These are phyloP conservation scores for Zele albiditarsus DNA, from an alignment of 2,888 invertebrate species.

Conservation along the genomic window DNA sequence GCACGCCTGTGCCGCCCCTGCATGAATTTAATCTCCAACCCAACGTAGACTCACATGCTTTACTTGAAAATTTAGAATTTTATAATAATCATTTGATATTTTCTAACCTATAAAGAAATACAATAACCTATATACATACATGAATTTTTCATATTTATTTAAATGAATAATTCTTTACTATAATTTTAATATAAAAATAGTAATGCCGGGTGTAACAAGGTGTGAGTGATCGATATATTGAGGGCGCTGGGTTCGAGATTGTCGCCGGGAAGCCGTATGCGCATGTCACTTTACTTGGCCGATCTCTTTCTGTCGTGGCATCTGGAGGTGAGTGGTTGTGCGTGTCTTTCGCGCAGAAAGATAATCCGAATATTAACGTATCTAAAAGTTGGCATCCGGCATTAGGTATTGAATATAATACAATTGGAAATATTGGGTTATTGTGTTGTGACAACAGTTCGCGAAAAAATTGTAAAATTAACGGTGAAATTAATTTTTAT, in stretches of 20 bases:
- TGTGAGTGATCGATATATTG: conserved; percentile 57
- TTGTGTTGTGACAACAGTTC: conserved; percentile 64
- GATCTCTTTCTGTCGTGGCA: conserved; percentile 72
- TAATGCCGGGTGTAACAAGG: conserved; percentile 8
- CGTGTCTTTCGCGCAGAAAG: conserved; percentile 52
- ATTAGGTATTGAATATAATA: conserved; percentile 62
- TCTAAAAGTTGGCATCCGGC: conserved; percentile 57
- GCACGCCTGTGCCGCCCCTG: conserved; percentile 47
- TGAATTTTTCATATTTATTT: background rate
- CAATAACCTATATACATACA: too few species aligned
- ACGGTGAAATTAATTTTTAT: conserved; percentile 42
- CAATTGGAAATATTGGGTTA: conserved; percentile 47
- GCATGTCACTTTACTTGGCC: conserved; percentile 68
- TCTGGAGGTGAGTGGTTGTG: conserved; percentile 72
- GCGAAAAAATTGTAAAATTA: conserved; percentile 40
- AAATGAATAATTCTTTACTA: background rate
- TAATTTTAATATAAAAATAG: background rate
- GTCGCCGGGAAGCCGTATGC: conserved; percentile 61
- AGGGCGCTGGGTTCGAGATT: conserved; percentile 59
- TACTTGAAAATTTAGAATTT: background rate
- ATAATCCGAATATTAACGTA: conserved; percentile 62
- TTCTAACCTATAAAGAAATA: background rate
- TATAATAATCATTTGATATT: background rate
- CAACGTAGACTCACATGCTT: background rate
- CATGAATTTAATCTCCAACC: conserved; percentile 4